A percentile compares a stretch with the other conserved stretches of the same genome.
Conservation (phyloP, 2,888 invertebrate genomes). For the Agrotis ipsilon region DNA sequence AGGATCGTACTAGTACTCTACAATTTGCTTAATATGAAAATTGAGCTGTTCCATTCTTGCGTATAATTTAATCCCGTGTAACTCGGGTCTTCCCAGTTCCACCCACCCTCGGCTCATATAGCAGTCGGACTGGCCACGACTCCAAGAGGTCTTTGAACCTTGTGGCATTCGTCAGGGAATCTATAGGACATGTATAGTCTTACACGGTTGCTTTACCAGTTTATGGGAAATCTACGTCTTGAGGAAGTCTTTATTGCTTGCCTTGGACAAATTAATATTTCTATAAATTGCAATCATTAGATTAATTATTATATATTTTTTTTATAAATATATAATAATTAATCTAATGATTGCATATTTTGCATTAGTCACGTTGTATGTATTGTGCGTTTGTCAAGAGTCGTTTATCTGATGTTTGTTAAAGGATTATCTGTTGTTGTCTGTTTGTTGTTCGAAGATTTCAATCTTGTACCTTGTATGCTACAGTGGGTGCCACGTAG, state of each 20-base stretch:
- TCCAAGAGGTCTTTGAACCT: constrained; percentile 58
- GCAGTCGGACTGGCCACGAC: constrained; percentile 37
- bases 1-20: constrained; percentile 18
- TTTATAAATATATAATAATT: no score
- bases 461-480: neutral
- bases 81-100: constrained; percentile 39
- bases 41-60: constrained; percentile 35
- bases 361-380: constrained; percentile 30
- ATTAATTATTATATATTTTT: no score
- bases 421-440: constrained; percentile 19
- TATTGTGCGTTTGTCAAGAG: constrained; percentile 18
- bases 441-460: neutral
- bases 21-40: constrained; percentile 42
- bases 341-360: constrained; percentile 45
- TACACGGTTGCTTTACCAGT: constrained; percentile 34
- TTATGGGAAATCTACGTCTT: constrained; percentile 22
- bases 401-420: constrained; percentile 22
- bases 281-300: no score
- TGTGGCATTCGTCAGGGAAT: constrained; percentile 48
- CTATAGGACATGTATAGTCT: constrained; percentile 26
- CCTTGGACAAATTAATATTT: constrained; percentile 50
- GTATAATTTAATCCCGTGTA: constrained; percentile 50
- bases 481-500: neutral
- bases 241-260: constrained; percentile 44
- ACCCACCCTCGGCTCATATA: constrained; percentile 52